Evolutionary conservation across 1,140 invertebrate genomes (phyloP).

Genomic region (Teleopsis dalmanni): DNA sequence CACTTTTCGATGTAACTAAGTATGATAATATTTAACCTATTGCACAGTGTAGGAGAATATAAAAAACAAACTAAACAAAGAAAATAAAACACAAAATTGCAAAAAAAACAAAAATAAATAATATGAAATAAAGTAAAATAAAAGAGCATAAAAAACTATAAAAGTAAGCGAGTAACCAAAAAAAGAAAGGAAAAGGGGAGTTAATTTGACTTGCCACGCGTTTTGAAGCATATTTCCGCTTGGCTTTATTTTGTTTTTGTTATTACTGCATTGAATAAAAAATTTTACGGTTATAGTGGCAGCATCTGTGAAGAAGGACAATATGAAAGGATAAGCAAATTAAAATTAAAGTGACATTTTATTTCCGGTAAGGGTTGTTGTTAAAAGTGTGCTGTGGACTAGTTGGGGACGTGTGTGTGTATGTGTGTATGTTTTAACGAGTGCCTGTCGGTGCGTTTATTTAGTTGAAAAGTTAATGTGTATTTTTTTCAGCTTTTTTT

Average conservation of each 20-base stretch:
- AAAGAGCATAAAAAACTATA: not conserved
- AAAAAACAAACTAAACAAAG: not conserved
- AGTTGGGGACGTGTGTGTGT: no score
- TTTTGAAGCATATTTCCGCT: not conserved
- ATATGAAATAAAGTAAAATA: not conserved
- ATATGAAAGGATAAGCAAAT: constrained; percentile 7
- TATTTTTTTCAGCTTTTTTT: no score
- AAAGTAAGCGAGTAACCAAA: not conserved
- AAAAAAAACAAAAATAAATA: not conserved
- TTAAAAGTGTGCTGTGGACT: not conserved
- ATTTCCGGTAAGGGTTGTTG: not conserved
- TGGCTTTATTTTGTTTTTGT: not conserved
- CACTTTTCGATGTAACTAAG: not conserved
- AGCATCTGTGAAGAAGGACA: not conserved
- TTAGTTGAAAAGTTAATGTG: no score
- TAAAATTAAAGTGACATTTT: constrained; percentile 7
- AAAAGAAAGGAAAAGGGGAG: not conserved
- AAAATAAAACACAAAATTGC: not conserved
- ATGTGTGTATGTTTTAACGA: no score
- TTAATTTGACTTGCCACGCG: not conserved
- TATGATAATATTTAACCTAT: not conserved
- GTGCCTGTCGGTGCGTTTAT: no score
- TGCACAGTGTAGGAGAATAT: not conserved
- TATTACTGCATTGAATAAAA: not conserved
- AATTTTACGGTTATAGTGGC: not conserved